Base-by-base conservation (phyloP, 2,888 invertebrate genomes). In the Volucella inflata region DNA sequence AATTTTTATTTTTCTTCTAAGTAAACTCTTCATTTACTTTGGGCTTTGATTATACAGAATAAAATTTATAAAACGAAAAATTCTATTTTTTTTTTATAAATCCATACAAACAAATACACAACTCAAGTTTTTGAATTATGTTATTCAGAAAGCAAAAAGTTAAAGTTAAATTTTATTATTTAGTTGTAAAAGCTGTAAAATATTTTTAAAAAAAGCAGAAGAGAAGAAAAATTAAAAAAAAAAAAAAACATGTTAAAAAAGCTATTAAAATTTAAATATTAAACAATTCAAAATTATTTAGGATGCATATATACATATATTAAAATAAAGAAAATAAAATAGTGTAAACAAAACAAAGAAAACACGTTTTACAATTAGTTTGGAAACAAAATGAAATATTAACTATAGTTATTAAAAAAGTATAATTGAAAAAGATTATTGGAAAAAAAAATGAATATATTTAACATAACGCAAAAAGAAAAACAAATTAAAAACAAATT, bases 391-490 rank as follows among this genome's bases (percentile, higher is more conserved):
- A 51, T 42, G 77, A 72, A 21, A 71, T 16, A 48, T 77, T 76
- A 70, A 67, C 62, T 68, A 40, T 74, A 70, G 42, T 64, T 67
- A 60, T 65, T 40, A 67, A 67, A 82, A 16, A 87, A 85, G 70
- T 88, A 57, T 87, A 88, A 88, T 83, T 74, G 79, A 87, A 87
- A 46, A 87, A 87, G 89, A 90, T 89, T 89, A 89, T 89, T 90
- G 88, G 89, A 89, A 89, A 89, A 57, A 89, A 89, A 88, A 84
- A 62, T 57, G 64, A 74, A 62, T 70, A 87, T 74, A 76, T 81
- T 80, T 78, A 87, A 74, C 68, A 70, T 77, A 64, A 85, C 17
- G 75, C 60, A 75, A 62, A 76, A 68, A 48, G 14, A 60, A 74
- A 62, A n/a, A 71, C 14, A 81, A 6, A 48, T 60, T 30, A 74